phyloP scores from a whole-genome alignment of 2,113 vertebrate species.

The Labeo rohita region DNA sequence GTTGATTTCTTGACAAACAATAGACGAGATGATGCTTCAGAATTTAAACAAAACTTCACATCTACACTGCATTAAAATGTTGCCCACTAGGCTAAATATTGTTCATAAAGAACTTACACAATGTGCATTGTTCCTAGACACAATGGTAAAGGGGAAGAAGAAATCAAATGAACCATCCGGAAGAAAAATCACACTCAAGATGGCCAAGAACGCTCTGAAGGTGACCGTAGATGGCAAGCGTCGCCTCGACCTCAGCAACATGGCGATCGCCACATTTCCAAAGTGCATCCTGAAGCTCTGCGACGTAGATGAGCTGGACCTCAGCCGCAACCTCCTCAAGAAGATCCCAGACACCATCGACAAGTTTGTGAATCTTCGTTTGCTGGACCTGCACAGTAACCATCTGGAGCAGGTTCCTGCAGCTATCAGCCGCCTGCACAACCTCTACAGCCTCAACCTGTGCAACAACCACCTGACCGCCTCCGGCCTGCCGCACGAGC shows the following conservation, averaged over 20 bases:
- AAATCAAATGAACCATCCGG: slow-evolving; percentile 64
- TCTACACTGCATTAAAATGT: neutral
- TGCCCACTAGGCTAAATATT: neutral
- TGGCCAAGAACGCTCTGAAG: slow-evolving; percentile 79
- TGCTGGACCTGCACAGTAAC: slow-evolving; percentile 92
- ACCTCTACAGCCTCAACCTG: slow-evolving; percentile 82
- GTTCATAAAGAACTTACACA: neutral
- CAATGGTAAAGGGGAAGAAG: slow-evolving; percentile 67
- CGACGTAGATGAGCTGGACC: slow-evolving; percentile 85
- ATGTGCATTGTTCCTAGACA: slow-evolving; percentile 35
- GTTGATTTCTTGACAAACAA: neutral
- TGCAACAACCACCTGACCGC: slow-evolving; percentile 87
- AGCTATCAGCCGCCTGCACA: slow-evolving; percentile 78
- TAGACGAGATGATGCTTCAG: neutral
- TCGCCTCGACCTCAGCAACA: slow-evolving; percentile 86
- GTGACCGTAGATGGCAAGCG: slow-evolving; percentile 77
- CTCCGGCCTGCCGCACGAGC: slow-evolving; percentile 74
- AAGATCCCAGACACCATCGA: slow-evolving; percentile 84
- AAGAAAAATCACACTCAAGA: slow-evolving; percentile 81
- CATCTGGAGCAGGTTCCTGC: slow-evolving; percentile 82
- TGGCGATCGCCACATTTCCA: slow-evolving; percentile 84
- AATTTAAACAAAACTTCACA: neutral
- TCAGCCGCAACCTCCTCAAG: slow-evolving; percentile 86
- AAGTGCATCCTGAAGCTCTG: slow-evolving; percentile 81
- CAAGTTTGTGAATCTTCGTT: slow-evolving; percentile 78